Conservation (phyloP, 2,113 vertebrate genomes). For the Psittacara wagleri region DNA sequence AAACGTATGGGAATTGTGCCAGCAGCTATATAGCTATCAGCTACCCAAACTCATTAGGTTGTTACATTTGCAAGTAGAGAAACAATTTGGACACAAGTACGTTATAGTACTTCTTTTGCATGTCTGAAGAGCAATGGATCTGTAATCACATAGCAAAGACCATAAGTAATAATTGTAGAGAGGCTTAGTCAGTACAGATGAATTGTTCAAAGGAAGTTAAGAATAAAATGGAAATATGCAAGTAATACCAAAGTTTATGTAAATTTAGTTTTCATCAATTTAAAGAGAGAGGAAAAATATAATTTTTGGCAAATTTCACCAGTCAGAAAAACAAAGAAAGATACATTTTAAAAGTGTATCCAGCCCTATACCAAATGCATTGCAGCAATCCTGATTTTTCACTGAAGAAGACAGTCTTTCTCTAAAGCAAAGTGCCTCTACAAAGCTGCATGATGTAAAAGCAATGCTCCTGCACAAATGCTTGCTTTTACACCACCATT, state of each 20-base stretch:
- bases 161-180: not conserved
- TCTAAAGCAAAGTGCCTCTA: not conserved
- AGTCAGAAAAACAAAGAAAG: not conserved
- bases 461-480: not conserved
- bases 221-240: not conserved
- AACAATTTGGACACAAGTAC: not conserved
- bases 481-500: not conserved
- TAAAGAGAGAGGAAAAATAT: not conserved
- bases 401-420: not conserved
- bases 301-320: not conserved
- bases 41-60: not conserved
- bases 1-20: slow-evolving; percentile 5
- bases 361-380: not conserved
- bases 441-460: not conserved
- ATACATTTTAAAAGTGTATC: not conserved
- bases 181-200: not conserved
- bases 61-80: not conserved
- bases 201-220: not conserved
- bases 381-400: not conserved
- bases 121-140: not conserved
- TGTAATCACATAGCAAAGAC: not conserved
- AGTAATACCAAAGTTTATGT: not conserved
- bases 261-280: not conserved
- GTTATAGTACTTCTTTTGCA: not conserved
- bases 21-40: not conserved